Conservation (phyloP, 2,888 invertebrate genomes). For the Hemithea aestivaria region DNA sequence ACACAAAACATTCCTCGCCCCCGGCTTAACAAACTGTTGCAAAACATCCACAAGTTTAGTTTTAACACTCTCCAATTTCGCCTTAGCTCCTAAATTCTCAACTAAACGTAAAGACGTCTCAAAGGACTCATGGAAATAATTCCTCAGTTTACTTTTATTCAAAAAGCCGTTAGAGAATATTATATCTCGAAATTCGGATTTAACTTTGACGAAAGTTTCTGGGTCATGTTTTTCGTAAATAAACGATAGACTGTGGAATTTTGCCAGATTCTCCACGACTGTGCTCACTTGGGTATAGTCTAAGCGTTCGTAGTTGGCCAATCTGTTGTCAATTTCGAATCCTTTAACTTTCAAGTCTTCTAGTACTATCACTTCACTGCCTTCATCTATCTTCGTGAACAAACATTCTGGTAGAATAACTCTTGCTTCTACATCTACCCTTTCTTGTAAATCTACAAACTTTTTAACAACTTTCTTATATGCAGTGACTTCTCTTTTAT, state of each 20-base stretch:
- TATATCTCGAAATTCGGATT: constrained; percentile 48
- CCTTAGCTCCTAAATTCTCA: constrained; percentile 38
- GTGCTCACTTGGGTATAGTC: constrained; percentile 40
- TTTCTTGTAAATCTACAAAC: constrained; percentile 45
- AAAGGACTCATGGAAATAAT: constrained; percentile 58
- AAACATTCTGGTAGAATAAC: constrained; percentile 51
- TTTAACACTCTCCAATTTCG: constrained; percentile 40
- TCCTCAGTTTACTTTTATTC: constrained; percentile 52
- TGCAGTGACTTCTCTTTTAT: constrained; percentile 56
- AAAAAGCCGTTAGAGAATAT: constrained; percentile 54
- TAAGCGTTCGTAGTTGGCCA: constrained; percentile 42
- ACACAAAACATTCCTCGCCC: constrained; percentile 53
- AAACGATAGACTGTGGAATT: constrained; percentile 61
- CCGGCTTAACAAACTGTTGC: constrained; percentile 44
- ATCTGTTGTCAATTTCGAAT: constrained; percentile 45
- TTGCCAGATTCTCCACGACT: constrained; percentile 54
- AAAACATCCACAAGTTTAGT: constrained; percentile 47
- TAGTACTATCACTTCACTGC: constrained; percentile 58
- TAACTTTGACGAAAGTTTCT: constrained; percentile 35
- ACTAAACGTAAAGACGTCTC: constrained; percentile 51
- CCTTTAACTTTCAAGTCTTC: constrained; percentile 53
- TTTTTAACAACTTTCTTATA: constrained; percentile 49
- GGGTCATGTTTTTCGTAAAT: constrained; percentile 41
- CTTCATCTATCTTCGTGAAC: constrained; percentile 40
- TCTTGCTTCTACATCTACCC: constrained; percentile 34